Evolutionary conservation across 2,888 invertebrate species (phyloP).

Genomic region (Seira ritae): DNA sequence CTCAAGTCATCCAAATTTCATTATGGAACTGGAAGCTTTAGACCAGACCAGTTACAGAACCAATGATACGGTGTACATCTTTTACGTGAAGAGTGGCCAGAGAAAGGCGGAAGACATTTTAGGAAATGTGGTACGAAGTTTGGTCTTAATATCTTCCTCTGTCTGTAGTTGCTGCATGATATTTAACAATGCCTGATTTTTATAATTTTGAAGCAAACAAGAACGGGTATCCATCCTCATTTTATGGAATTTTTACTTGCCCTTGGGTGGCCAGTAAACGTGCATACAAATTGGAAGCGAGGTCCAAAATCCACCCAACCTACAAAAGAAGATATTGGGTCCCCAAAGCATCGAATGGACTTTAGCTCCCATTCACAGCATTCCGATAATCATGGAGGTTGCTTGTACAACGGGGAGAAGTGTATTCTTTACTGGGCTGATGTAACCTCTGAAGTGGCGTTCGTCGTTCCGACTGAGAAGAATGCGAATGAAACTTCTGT

Average conservation of each 20-base stretch:
- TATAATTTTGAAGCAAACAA: conserved; percentile 75
- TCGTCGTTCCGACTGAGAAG: conserved; percentile 86
- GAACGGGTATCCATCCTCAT: conserved; percentile 77
- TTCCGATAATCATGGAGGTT: conserved; percentile 79
- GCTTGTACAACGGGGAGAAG: conserved; percentile 88
- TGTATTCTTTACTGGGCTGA: conserved; percentile 97
- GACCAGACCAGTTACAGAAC: conserved; percentile 92
- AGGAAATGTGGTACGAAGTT: conserved; percentile 82
- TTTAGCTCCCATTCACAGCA: conserved; percentile 46
- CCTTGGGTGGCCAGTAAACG: conserved; percentile 92
- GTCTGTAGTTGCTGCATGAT: background rate
- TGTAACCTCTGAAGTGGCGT: conserved; percentile 94
- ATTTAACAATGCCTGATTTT: conserved; percentile 29
- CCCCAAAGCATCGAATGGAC: conserved; percentile 42
- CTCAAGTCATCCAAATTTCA: conserved; percentile 83
- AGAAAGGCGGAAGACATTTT: conserved; percentile 87
- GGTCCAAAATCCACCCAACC: conserved; percentile 12
- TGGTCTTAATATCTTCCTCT: background rate
- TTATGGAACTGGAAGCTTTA: conserved; percentile 85
- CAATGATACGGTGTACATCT: conserved; percentile 94
- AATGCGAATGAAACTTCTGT: conserved; percentile 52
- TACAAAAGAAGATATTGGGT: conserved; percentile 23
- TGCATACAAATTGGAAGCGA: conserved; percentile 88
- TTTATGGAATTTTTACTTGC: conserved; percentile 81
- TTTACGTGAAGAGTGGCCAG: conserved; percentile 94